These are phyloP conservation scores for Drosophila cognata DNA, from an alignment of 2,888 invertebrate genomes.

Conservation along the genomic window DNA sequence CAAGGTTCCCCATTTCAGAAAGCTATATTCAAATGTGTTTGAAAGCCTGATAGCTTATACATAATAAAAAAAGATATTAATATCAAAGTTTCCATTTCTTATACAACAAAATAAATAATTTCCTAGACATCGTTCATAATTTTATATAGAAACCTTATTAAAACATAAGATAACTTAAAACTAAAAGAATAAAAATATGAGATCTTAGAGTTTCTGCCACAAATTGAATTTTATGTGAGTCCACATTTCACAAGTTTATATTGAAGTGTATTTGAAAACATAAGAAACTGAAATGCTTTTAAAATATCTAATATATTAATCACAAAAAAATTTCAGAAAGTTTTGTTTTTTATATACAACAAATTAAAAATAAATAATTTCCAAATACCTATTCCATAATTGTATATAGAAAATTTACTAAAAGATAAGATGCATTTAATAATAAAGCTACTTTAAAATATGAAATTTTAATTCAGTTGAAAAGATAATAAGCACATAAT, in stretches of 20 bases:
- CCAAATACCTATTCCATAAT: neutral
- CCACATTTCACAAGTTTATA: neutral
- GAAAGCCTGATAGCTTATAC: neutral
- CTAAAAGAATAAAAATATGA: neutral
- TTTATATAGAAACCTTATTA: neutral
- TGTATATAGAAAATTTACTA: neutral
- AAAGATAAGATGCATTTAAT: neutral
- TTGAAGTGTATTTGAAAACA: neutral
- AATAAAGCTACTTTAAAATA: neutral
- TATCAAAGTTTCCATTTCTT: neutral
- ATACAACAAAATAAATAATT: neutral
- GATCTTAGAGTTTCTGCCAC: neutral
- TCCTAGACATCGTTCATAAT: neutral
- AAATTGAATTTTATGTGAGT: too few relatives aligned
- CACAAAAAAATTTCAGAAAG: neutral
- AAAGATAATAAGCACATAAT: neutral
- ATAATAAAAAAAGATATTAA: neutral
- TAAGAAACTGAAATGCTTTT: too few relatives aligned
- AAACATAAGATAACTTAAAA: neutral
- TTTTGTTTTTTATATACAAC: neutral
- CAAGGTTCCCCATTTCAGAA: neutral
- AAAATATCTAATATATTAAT: neutral
- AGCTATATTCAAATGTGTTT: neutral
- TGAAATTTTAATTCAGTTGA: neutral
- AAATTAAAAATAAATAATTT: neutral